phyloP scores from a whole-genome alignment of 2,888 invertebrate genomes.

The Tigriopus californicus region DNA sequence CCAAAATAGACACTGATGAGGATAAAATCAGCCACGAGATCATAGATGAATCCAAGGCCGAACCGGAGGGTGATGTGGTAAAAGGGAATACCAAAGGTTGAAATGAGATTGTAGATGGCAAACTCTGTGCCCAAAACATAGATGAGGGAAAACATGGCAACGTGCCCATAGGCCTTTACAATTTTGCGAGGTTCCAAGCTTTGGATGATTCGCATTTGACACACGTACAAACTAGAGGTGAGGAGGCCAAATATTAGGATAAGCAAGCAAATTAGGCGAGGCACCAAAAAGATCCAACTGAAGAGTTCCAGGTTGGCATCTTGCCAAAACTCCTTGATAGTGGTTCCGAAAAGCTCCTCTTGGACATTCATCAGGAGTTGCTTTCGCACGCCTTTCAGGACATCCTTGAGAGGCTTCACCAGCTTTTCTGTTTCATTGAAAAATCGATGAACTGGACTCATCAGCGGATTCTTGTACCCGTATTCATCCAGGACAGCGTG shows the following conservation, averaged over 20 bases:
- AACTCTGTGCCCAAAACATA: constrained; percentile 8
- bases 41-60: constrained; percentile 14
- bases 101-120: constrained; percentile 8
- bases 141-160: constrained; percentile 7
- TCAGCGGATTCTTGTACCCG: neutral
- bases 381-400: neutral
- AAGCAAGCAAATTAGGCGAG: constrained; percentile 5
- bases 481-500: constrained; percentile 1
- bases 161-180: constrained; percentile 11
- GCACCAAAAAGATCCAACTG: constrained; percentile 5
- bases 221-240: neutral
- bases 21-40: constrained; percentile 13
- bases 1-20: constrained; percentile 10
- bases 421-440: constrained; percentile 8
- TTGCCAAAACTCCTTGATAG: constrained; percentile 4
- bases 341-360: constrained; percentile 10
- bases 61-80: constrained; percentile 8
- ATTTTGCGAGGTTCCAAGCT: constrained; percentile 11
- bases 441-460: constrained; percentile 10
- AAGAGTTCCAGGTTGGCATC: constrained; percentile 1
- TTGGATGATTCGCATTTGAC: constrained; percentile 8
- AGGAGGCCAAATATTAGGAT: constrained; percentile 10
- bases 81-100: constrained; percentile 13
- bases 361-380: constrained; percentile 8
- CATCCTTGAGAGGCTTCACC: neutral